Evolutionary conservation across 2,888 invertebrate genomes (phyloP), one percentile per base, ranked within the genome.

Genomic region (Onthophagus sagittarius): DNA sequence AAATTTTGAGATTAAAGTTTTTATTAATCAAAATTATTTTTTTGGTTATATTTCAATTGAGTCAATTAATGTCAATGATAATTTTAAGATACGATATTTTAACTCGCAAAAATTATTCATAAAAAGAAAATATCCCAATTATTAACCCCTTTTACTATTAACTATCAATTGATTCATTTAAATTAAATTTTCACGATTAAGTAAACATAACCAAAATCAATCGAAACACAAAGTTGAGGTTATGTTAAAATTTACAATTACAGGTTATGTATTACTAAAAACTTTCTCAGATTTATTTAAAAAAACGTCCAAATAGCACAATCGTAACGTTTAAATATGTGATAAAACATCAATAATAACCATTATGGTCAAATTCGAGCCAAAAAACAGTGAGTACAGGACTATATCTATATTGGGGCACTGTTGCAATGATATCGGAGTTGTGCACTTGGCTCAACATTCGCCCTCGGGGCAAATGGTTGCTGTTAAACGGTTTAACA

Each of bases 401-500:
- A 86, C 90, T 76, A 89, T 91, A 84, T 89, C 92, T 70, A 88
- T 91, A 79, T 84, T 92, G 81, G 90, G 91, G 0, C 89, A 90
- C 80, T 92, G 93, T 81, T 92, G 90, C 82, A 91, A 91, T 79
- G 91, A 91, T 70, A 87, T 88, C 76, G 92, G 92, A 7, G 89
- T 90, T 1, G 92, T 94, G 15, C 91, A 92, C 81, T 88, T 93
- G 70, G 93, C 92, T 11, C 87, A 90, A 77, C 91, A 92, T 83
- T 87, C 88, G 76, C 89, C 90, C 6, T 90, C 88, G 71, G 89
- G 89, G 73, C 89, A 90, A 77, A 88, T 90, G 86, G 90, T 94
- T 72, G 92, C 93, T 2, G 86, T 94, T 39, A 94, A 94, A 82
- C 90, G 92, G 80, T 93, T 92, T 84, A 90, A 92, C 80, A 88